A percentile compares a stretch with the other conserved stretches of the same genome.
phyloP scores from a whole-genome alignment of 2,797 vertebrate species.

The Anomalospiza imberbis region DNA sequence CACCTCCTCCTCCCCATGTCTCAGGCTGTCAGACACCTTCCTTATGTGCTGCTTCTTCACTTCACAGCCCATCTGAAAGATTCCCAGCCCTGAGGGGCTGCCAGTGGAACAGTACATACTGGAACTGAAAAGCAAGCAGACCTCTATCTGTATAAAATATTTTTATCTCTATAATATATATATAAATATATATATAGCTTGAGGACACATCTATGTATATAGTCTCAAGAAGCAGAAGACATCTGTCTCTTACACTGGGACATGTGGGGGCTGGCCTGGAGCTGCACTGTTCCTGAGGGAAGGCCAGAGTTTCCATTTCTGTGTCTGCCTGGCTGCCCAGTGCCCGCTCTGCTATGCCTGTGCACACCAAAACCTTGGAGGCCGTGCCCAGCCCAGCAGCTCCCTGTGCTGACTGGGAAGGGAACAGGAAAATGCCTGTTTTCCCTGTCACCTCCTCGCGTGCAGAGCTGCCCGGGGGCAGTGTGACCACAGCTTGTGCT shows the following conservation, averaged over 20 bases:
- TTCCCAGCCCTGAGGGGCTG: background rate
- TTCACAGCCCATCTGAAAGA: background rate
- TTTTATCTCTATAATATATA: background rate
- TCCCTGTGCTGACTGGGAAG: background rate
- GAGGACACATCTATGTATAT: background rate
- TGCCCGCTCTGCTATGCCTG: background rate
- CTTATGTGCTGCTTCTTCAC: background rate
- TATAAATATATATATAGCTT: background rate
- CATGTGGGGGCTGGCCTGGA: background rate
- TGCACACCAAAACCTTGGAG: background rate
- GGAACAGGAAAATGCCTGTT: background rate
- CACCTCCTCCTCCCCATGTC: background rate
- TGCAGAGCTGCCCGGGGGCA: background rate
- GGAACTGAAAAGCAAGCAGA: background rate
- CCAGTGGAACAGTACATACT: background rate
- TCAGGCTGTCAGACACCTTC: background rate
- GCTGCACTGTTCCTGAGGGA: background rate
- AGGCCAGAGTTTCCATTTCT: background rate
- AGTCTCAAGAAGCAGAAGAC: background rate
- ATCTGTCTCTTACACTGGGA: background rate
- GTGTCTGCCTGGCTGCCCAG: background rate
- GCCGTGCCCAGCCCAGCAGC: background rate
- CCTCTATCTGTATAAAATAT: background rate
- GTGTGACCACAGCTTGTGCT: background rate
- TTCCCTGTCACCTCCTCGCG: background rate